Evolutionary conservation across 2,797 vertebrate species (phyloP), one percentile per base, ranked within the genome.

Genomic region (Takifugu rubripes): DNA sequence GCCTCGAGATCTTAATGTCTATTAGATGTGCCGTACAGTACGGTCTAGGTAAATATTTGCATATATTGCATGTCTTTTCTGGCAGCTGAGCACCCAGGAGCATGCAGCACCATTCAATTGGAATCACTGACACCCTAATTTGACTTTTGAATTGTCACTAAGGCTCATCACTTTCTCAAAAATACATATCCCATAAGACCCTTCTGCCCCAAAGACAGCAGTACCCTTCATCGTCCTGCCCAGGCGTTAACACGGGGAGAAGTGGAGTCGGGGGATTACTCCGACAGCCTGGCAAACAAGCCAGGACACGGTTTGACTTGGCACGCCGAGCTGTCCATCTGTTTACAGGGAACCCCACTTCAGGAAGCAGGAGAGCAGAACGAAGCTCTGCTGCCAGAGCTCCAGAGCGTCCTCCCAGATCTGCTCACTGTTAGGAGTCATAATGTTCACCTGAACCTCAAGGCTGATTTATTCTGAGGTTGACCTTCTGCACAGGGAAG

Each of bases 291-390:
- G 72, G 44, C 86, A 87, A 89, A 90, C 87, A 88, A 87, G 88
- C 87, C 87, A 85, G 88, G 84, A 89, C 87, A 84, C 67, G 82
- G 78, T 82, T 85, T 81, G 68, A 66, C 76, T 91, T 91, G 91
- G 91, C 92, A 90, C 72, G 27, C 51, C 45, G 1, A 71, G 52
- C 77, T 54, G 84, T 86, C 91, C 91, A 93, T 93, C 92, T 92
- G 92, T 84, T 90, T 70, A 33, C 57, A 56, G 81, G 48, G 10
- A 75, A 68, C 62, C 64, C 67, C 71, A 59, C 74, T 79, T 86
- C 75, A 81, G 78, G 82, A 87, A 78, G 59, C 66, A 31, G 55
- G 71, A 70, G 79, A 84, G 77, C 68, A 62, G 74, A 78, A 66
- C 79, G 75, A 64, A 63, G 61, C 65, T 56, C 64, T 9, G 71